Percentiles rank a stretch among this genome's conserved stretches.
phyloP scores from a whole-genome alignment of 2,888 invertebrate species.

The Eilema griseolum region DNA sequence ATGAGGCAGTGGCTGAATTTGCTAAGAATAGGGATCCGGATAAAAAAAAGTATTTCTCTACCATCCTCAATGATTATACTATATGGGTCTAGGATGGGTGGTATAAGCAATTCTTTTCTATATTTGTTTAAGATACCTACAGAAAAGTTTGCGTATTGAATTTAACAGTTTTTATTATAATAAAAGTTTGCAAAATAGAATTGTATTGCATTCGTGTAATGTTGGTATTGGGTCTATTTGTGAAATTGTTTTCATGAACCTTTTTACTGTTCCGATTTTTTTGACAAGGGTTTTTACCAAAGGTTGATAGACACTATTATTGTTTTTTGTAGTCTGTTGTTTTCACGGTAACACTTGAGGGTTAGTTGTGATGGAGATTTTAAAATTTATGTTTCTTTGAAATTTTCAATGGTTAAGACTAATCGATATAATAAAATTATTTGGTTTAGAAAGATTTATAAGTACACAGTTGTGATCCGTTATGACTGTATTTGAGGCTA shows the following conservation, averaged over 20 bases:
- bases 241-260: constrained; percentile 10
- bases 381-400: background rate
- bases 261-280: background rate
- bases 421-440: too few relatives aligned
- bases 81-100: constrained; percentile 17
- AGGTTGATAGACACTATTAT: background rate
- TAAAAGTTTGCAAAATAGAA: constrained; percentile 25
- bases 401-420: too few relatives aligned
- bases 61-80: constrained; percentile 21
- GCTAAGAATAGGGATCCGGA: constrained; percentile 32
- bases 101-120: constrained; percentile 24
- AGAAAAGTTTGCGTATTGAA: constrained; percentile 43
- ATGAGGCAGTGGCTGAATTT: constrained; percentile 25
- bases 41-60: constrained; percentile 35
- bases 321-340: background rate
- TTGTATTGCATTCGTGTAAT: constrained; percentile 26
- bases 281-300: background rate
- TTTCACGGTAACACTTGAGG: background rate
- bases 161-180: constrained; percentile 37
- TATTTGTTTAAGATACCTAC: constrained; percentile 39
- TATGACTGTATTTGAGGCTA: too few relatives aligned
- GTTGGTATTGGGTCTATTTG: constrained; percentile 17
- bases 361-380: background rate
- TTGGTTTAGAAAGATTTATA: too few relatives aligned
- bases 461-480: background rate